Evolutionary conservation across 2,888 invertebrate species (phyloP).

Genomic region (Ichneumon xanthorius): DNA sequence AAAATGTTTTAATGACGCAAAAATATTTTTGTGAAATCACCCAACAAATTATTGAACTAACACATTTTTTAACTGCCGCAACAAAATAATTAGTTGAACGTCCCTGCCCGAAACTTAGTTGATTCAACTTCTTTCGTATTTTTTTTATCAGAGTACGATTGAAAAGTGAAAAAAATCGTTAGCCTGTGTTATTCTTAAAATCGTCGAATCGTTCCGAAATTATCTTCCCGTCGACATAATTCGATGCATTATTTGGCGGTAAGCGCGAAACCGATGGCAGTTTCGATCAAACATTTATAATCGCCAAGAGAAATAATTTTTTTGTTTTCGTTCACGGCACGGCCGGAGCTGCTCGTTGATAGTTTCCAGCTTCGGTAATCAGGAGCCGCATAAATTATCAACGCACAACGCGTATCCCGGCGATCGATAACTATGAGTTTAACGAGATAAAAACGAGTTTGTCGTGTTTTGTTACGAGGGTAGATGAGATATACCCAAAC

Average conservation of each 20-base stretch:
- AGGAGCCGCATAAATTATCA: not conserved
- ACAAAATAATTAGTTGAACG: too few species aligned
- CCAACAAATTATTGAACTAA: too few species aligned
- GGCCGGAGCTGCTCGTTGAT: not conserved
- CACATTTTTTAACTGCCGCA: too few species aligned
- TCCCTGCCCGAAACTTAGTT: too few species aligned
- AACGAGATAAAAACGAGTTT: slow-evolving; percentile 3
- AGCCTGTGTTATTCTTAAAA: too few species aligned
- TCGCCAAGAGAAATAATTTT: not conserved
- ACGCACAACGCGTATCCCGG: not conserved
- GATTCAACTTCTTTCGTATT: too few species aligned
- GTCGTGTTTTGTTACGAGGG: slow-evolving; percentile 37
- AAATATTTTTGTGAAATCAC: too few species aligned
- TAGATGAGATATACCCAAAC: slow-evolving; percentile 11
- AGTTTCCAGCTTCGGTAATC: not conserved
- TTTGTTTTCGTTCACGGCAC: not conserved
- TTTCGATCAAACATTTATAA: not conserved
- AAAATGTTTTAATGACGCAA: too few species aligned
- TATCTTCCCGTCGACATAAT: not conserved
- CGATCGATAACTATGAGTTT: not conserved
- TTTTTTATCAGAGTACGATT: too few species aligned
- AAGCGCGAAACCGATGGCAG: not conserved
- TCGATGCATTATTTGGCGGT: not conserved
- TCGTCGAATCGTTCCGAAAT: too few species aligned
- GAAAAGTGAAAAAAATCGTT: too few species aligned